phyloP scores from a whole-genome alignment of 2,888 invertebrate species.

The Apomyelois bistriatella region DNA sequence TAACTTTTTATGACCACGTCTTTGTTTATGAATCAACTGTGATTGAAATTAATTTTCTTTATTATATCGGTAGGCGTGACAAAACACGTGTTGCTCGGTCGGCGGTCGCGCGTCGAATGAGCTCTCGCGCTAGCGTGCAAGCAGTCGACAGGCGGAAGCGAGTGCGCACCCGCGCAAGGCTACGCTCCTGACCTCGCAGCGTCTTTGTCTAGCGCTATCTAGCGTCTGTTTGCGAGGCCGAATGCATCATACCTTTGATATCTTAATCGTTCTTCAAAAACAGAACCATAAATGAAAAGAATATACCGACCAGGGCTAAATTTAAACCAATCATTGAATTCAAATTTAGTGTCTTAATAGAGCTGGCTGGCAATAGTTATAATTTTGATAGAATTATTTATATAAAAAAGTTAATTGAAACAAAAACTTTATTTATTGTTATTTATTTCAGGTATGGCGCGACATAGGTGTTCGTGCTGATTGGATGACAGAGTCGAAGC shows the following conservation, averaged over 20 bases:
- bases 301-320: constrained; percentile 52
- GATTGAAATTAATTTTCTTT: constrained; percentile 28
- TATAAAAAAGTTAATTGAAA: too few relatives aligned
- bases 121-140: constrained; percentile 38
- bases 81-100: constrained; percentile 36
- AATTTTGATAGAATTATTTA: constrained; percentile 31
- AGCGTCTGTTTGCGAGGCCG: constrained; percentile 77
- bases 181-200: constrained; percentile 78
- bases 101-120: constrained; percentile 45
- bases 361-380: not conserved
- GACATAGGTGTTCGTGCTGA: constrained; percentile 51
- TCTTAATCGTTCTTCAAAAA: constrained; percentile 46
- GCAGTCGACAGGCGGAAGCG: constrained; percentile 70
- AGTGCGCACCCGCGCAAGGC: constrained; percentile 76
- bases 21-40: constrained; percentile 24
- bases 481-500: constrained; percentile 49
- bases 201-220: constrained; percentile 79
- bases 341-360: not conserved
- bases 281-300: constrained; percentile 15
- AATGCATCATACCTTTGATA: constrained; percentile 73
- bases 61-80: not conserved
- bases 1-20: not conserved
- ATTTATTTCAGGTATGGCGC: constrained; percentile 59
- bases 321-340: not conserved
- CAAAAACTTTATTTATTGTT: not conserved